phyloP scores from a whole-genome alignment of 2,797 vertebrate genomes.

The Dryobates pubescens region DNA sequence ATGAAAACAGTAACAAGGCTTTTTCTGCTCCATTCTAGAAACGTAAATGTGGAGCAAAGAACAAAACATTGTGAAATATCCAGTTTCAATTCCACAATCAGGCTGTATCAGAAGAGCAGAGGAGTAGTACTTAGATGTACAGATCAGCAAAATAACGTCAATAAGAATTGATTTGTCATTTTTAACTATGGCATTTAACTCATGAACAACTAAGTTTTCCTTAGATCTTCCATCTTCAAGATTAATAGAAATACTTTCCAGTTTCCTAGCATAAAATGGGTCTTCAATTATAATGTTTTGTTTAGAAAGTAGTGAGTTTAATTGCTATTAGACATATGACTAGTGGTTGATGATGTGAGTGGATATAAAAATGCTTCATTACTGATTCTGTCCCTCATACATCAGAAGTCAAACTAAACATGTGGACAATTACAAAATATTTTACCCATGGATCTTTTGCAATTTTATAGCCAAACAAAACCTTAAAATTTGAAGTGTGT shows the following conservation, averaged over 20 bases:
- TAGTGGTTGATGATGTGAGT: not conserved
- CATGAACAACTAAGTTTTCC: not conserved
- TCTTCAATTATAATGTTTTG: not conserved
- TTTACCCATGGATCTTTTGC: not conserved
- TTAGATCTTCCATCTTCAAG: not conserved
- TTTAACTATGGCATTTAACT: not conserved
- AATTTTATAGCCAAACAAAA: not conserved
- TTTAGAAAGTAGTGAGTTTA: not conserved
- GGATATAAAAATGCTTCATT: not conserved
- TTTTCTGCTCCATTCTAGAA: not conserved
- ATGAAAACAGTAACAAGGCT: not conserved
- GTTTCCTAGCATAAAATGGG: not conserved
- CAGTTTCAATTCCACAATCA: not conserved
- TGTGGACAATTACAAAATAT: not conserved
- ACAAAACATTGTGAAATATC: not conserved
- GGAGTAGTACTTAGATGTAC: not conserved
- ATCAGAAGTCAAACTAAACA: not conserved
- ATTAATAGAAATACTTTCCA: not conserved
- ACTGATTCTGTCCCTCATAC: not conserved
- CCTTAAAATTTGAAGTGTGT: not conserved
- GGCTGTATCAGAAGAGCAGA: not conserved
- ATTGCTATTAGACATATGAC: not conserved
- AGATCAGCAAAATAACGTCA: not conserved
- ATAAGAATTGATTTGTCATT: not conserved
- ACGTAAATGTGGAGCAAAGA: not conserved